Evolutionary conservation across 2,888 invertebrate species (phyloP), one percentile per base, ranked within the genome.

Genomic region (Phaedon cochleariae): DNA sequence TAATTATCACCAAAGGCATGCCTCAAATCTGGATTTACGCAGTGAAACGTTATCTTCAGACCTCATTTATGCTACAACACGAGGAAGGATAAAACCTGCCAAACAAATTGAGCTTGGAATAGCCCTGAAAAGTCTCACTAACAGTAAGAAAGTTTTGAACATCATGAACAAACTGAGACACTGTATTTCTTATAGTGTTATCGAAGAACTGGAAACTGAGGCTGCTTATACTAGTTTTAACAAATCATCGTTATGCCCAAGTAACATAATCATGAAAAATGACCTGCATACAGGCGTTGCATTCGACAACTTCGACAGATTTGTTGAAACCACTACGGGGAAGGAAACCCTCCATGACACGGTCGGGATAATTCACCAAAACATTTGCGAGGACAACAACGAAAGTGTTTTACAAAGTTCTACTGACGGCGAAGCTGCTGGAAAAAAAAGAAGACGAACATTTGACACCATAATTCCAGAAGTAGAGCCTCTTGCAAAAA

Each of bases 201-300:
- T 72, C 45, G 77, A 80, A 74, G 79, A 80, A 73, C 57, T 80
- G 17, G 79, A 77, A 75, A 75, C 75, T 4, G 74, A 75, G 64
- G 64, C 71, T 62, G 73, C 74, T 2, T 74, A 71, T 49, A 34
- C 46, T 18, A 53, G 71, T 17, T n/a, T 59, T 15, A 31, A 72
- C 59, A 59, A 68, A 37, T 64, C 41, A 45, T 55, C 65, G 17
- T 49, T 78, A 22, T 73, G 78, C 71, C 77, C 77, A 41, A 26
- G 64, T 18, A 77, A 75, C n/a, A 76, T 78, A 53, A 64, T 12
- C 52, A 60, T 57, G 70, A 64, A 63, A 53, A 58, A 68, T 68
- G 67, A 67, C 52, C 62, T 9, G 10, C 18, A 72, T 55, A 78
- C 74, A 7, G 77, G 76, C 57, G 73, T 79, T 54, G 77, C 78